phyloP scores from a whole-genome alignment of 2,113 vertebrate genomes.

The Elachura formosa region DNA sequence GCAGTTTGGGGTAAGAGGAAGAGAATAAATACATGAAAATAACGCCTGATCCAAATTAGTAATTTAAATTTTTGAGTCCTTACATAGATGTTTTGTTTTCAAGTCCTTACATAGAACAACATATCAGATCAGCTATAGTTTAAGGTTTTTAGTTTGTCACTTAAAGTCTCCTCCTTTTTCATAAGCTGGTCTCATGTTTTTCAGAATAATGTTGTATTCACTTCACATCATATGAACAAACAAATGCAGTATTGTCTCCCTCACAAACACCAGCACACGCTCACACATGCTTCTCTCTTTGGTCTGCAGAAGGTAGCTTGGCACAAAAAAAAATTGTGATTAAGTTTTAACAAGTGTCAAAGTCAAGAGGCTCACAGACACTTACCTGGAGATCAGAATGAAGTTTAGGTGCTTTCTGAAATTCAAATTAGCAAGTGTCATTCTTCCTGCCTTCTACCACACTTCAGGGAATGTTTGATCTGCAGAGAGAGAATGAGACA shows the following conservation, averaged over 20 bases:
- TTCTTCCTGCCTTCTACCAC: slow-evolving; percentile 26
- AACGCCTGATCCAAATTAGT: slow-evolving; percentile 27
- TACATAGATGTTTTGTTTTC: too few relatives aligned
- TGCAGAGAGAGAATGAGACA: neutral
- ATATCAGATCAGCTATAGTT: neutral
- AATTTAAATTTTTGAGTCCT: too few relatives aligned
- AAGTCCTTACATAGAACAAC: too few relatives aligned
- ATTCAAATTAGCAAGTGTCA: slow-evolving; percentile 59
- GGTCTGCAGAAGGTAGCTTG: neutral
- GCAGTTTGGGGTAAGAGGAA: neutral
- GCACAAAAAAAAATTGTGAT: slow-evolving; percentile 39
- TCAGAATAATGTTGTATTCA: neutral
- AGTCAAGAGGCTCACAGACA: slow-evolving; percentile 30
- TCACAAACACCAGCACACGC: neutral
- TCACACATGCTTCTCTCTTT: neutral
- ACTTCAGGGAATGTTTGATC: slow-evolving; percentile 45
- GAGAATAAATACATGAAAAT: neutral
- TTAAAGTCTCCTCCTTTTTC: neutral
- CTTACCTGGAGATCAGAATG: slow-evolving; percentile 58
- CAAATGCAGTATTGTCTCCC: neutral
- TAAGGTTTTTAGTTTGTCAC: neutral
- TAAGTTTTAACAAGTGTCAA: slow-evolving; percentile 63
- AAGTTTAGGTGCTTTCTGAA: slow-evolving; percentile 42
- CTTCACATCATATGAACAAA: slow-evolving; percentile 3
- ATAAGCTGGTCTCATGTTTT: neutral